Conservation (phyloP, 2,113 vertebrate genomes). For the Menidia beryllina region DNA sequence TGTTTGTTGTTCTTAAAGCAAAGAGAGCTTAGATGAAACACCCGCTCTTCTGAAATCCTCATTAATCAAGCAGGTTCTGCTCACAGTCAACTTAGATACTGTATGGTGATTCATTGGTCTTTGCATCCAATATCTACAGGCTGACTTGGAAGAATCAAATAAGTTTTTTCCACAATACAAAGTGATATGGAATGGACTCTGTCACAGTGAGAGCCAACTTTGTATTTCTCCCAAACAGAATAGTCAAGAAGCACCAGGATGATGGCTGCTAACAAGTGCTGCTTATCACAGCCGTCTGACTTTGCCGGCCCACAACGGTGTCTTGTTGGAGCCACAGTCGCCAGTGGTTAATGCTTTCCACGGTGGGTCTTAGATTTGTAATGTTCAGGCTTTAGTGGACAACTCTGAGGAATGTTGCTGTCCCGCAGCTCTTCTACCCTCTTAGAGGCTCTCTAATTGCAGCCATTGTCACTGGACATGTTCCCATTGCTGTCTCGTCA, state of each 20-base stretch:
- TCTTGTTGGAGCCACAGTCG: slow-evolving; percentile 26
- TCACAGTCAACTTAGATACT: slow-evolving; percentile 34
- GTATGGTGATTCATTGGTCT: slow-evolving; percentile 45
- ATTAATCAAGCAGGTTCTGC: background rate
- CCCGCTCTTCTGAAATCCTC: background rate
- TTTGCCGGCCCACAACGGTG: slow-evolving; percentile 15
- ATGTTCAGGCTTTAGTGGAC: slow-evolving; percentile 37
- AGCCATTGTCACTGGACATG: slow-evolving; percentile 54
- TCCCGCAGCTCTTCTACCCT: slow-evolving; percentile 45
- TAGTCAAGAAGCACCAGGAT: slow-evolving; percentile 25
- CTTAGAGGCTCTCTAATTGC: slow-evolving; percentile 62
- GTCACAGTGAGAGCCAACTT: slow-evolving; percentile 48
- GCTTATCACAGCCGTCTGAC: slow-evolving; percentile 33
- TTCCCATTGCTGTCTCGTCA: slow-evolving; percentile 48
- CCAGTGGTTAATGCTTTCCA: slow-evolving; percentile 33
- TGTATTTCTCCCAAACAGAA: slow-evolving; percentile 40
- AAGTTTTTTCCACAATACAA: slow-evolving; percentile 35
- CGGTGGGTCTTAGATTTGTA: slow-evolving; percentile 30
- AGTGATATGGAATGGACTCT: slow-evolving; percentile 50
- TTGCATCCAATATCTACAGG: slow-evolving; percentile 26
- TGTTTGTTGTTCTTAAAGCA: background rate
- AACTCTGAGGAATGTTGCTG: slow-evolving; percentile 56
- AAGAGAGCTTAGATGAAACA: background rate
- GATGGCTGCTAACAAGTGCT: slow-evolving; percentile 41
- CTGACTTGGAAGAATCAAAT: slow-evolving; percentile 23